Evolutionary conservation across 2,797 vertebrate species (phyloP), one percentile per base, ranked within the genome.

Genomic region (Hemibagrus guttatus): DNA sequence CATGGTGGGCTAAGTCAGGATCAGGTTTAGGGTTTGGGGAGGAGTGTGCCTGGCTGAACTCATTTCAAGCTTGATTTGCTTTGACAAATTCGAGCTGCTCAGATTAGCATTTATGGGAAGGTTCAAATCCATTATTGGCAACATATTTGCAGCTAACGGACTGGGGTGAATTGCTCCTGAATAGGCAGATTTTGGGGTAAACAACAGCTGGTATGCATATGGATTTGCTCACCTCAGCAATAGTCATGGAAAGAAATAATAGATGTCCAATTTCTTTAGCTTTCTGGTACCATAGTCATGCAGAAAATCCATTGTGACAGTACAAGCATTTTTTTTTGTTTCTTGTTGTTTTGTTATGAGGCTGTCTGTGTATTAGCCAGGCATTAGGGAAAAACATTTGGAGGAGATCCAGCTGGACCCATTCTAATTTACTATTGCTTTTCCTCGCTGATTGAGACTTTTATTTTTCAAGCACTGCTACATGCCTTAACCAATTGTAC

Each of bases 31-130:
- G 87, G 88, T 82, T 52, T 84, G 87, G 75, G 78, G 89, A 54
- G 76, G 89, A 87, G 90, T 85, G 84, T 61, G 90, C 88, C 86
- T 90, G 90, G 78, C 66, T 94, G 91, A 91, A 89, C 92, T 91
- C 90, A 92, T 94, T 93, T 93, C 93, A 93, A 89, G 93, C 90
- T 90, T 93, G 93, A 95, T 94, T 93, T 93, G 91, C 87, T 90
- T 88, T 89, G 93, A 93, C 92, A 92, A 92, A 93, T 93, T 92
- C 92, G 90, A 94, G 90, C 90, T 91, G 90, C 90, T 89, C 85
- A 92, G 92, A 94, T 95, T 93, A 93, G 87, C 85, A 88, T 86
- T 87, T 84, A 87, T 78, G 86, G 69, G 87, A 89, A 87, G 88
- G 86, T 91, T 92, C 92, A 93, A 92, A 91, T 93, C 91, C 88